Base-by-base conservation (phyloP, 2,113 vertebrate species). In the Apaloderma vittatum region DNA sequence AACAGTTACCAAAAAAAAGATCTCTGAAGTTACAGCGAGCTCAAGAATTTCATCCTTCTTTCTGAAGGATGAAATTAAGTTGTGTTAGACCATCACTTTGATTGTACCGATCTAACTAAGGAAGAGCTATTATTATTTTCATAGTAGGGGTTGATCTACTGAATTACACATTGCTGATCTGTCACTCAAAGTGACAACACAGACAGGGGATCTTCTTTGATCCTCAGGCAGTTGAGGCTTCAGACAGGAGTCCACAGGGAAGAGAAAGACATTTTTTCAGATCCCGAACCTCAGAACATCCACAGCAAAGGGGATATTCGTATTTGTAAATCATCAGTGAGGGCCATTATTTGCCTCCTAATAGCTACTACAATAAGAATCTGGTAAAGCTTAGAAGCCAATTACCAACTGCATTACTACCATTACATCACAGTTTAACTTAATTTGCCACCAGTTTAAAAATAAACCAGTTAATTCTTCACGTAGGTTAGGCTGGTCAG, bases 141-240 rank as follows among this genome's bases (percentile, higher is more conserved):
- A 77, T 96, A 72, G 94, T 85, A 78, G 88, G 70, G 94, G 93
- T 90, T 96, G 94, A 96, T 97, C 95, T 94, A 66, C 76, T 80
- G 94, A 94, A 95, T 94, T 97, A 82, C 92, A 93, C 86, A 78
- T 84, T 93, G 93, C 88, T 89, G 88, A 52, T 92, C 97, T 98
- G 97, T 97, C 98, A 98, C 88, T 98, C 97, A 97, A 52, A 63
- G 80, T 97, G 97, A 97, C 97, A 98, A 95, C 91, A 96, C 32
- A 92, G 94, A 94, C 66, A 93, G 93, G 70, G 92, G 83, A 75
- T 66, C 57, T 92, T 93, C 97, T 98, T 98, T 98, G 98, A 98
- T 98, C 97, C 98, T 2, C 1, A 95, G 86, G 91, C 94, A 97
- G 95, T 75, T 92, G 92, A 87, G 78, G 90, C 94, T 97, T 91